Evolutionary conservation across 2,797 vertebrate species (phyloP).

Genomic region (Cuculus canorus): DNA sequence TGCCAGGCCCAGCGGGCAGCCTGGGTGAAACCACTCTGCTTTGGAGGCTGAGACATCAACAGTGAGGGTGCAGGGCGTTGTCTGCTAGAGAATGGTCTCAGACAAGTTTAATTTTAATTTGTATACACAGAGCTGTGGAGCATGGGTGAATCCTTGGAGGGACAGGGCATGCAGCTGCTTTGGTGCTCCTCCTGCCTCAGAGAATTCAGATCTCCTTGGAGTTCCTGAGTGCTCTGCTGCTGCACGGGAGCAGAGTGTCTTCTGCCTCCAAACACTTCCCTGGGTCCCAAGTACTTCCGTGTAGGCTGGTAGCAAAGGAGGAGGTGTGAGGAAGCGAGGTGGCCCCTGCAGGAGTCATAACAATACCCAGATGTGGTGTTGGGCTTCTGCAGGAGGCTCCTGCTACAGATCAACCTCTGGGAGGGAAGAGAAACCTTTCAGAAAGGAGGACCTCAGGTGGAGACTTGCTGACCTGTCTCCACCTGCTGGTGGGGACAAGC

Average conservation of each 20-base stretch:
- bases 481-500: not conserved
- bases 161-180: not conserved
- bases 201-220: not conserved
- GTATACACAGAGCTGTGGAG: not conserved
- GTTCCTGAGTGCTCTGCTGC: not conserved
- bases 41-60: not conserved
- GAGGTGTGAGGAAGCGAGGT: not conserved
- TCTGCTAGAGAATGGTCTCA: not conserved
- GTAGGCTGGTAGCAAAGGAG: not conserved
- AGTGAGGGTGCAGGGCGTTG: not conserved
- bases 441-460: not conserved
- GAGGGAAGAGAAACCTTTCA: not conserved
- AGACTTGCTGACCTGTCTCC: not conserved
- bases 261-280: not conserved
- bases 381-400: not conserved
- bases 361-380: not conserved
- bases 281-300: fast-evolving
- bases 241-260: not conserved
- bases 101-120: constrained; percentile 41
- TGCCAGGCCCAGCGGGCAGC: not conserved
- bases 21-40: not conserved
- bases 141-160: not conserved
- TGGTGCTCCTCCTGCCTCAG: not conserved
- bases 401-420: not conserved
- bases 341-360: not conserved